Conservation (phyloP, 2,113 vertebrate species). For the Gymnorhina tibicen region DNA sequence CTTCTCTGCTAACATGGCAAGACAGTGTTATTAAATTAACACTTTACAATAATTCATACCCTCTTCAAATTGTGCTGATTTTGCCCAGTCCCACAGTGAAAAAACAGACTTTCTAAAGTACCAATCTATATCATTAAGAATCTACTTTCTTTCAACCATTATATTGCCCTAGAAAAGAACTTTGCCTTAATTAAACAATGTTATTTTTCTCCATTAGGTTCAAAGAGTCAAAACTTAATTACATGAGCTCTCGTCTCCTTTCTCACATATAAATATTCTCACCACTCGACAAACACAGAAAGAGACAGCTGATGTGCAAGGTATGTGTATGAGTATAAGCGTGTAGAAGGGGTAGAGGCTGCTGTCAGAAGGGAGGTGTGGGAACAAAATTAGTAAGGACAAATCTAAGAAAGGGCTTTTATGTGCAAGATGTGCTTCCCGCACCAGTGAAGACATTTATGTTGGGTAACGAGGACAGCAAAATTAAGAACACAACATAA, state of each 20-base stretch:
- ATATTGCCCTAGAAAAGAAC: slow-evolving; percentile 9
- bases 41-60: neutral
- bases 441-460: neutral
- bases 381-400: neutral
- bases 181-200: slow-evolving; percentile 27
- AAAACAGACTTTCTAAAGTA: neutral
- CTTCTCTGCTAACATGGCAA: neutral
- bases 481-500: neutral
- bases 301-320: neutral
- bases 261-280: neutral
- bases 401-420: neutral
- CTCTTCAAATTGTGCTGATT: slow-evolving; percentile 3
- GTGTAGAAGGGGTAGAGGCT: neutral
- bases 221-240: slow-evolving; percentile 17
- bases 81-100: neutral
- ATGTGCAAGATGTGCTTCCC: neutral
- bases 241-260: neutral
- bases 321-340: neutral
- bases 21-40: slow-evolving; percentile 16
- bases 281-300: neutral
- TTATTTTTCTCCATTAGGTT: neutral
- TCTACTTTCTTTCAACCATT: neutral
- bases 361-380: neutral
- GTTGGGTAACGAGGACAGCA: neutral
- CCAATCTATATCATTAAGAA: slow-evolving; percentile 12